Conservation (phyloP, 2,888 invertebrate species). For the Argynnis bischoffii region DNA sequence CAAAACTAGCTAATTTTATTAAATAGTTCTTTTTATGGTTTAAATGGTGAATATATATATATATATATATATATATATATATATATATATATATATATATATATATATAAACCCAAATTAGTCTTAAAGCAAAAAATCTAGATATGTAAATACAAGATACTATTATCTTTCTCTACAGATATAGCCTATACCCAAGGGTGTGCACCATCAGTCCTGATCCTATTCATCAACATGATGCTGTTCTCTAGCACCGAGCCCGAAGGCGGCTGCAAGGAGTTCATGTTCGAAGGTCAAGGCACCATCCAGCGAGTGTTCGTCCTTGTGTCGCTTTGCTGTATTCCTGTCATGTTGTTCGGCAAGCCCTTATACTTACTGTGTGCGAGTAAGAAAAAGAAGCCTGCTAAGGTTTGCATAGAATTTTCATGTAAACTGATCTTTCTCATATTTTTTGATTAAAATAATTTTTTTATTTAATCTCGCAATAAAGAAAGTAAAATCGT, state of each 20-base stretch:
- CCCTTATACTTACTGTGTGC: slow-evolving; percentile 88
- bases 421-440: not conserved
- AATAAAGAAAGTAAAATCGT: too few relatives aligned
- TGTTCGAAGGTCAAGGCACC: slow-evolving; percentile 87
- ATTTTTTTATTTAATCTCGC: too few relatives aligned
- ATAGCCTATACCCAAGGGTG: slow-evolving; percentile 80
- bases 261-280: slow-evolving; percentile 80
- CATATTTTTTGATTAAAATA: too few relatives aligned
- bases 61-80: too few relatives aligned
- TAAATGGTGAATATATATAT: too few relatives aligned
- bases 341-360: slow-evolving; percentile 96
- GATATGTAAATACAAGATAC: not conserved
- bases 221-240: slow-evolving; percentile 99
- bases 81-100: too few relatives aligned
- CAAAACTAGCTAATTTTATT: too few relatives aligned
- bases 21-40: too few relatives aligned
- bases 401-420: slow-evolving; percentile 53
- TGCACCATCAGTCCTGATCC: slow-evolving; percentile 98
- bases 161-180: slow-evolving; percentile 47
- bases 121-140: too few relatives aligned
- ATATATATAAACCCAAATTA: too few relatives aligned
- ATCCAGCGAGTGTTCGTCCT: slow-evolving; percentile 91
- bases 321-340: slow-evolving; percentile 91
- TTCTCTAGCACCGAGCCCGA: slow-evolving; percentile 84
- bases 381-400: slow-evolving; percentile 58